Evolutionary conservation across 2,888 invertebrate genomes (phyloP).

Genomic region (Drosophila mayaguana): DNA sequence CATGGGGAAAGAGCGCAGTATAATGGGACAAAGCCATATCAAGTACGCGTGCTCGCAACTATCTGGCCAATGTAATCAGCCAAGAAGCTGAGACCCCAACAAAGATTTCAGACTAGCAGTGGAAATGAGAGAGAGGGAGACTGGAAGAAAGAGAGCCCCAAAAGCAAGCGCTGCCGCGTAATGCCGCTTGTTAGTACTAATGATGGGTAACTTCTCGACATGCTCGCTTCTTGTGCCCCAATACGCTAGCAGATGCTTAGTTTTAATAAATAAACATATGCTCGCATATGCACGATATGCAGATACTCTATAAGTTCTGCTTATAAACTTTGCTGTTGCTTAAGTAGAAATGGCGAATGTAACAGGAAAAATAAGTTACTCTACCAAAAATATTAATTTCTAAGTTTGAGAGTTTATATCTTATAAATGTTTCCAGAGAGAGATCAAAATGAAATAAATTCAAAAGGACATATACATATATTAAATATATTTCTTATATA

Average conservation of each 20-base stretch:
- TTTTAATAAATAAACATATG: constrained; percentile 14
- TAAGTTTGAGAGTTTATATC: too few relatives aligned
- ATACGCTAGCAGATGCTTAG: constrained; percentile 36
- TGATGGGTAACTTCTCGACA: constrained; percentile 64
- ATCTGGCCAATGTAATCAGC: constrained; percentile 59
- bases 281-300: constrained; percentile 1
- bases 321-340: neutral
- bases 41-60: constrained; percentile 69
- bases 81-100: constrained; percentile 27
- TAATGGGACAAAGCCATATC: constrained; percentile 50
- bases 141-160: constrained; percentile 22
- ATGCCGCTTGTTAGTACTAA: constrained; percentile 80
- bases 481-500: too few relatives aligned
- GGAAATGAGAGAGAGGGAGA: neutral
- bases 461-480: too few relatives aligned
- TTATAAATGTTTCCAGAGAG: too few relatives aligned
- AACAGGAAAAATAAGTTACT: neutral
- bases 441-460: too few relatives aligned
- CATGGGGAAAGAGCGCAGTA: neutral
- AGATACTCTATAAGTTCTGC: constrained; percentile 24
- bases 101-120: constrained; percentile 40
- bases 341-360: neutral
- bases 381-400: neutral
- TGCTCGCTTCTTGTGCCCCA: constrained; percentile 30
- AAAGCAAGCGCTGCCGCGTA: constrained; percentile 47